A percentile compares a stretch with the other conserved stretches of the same genome.
phyloP scores from a whole-genome alignment of 1,140 invertebrate species.

The Drosophila mauritiana region DNA sequence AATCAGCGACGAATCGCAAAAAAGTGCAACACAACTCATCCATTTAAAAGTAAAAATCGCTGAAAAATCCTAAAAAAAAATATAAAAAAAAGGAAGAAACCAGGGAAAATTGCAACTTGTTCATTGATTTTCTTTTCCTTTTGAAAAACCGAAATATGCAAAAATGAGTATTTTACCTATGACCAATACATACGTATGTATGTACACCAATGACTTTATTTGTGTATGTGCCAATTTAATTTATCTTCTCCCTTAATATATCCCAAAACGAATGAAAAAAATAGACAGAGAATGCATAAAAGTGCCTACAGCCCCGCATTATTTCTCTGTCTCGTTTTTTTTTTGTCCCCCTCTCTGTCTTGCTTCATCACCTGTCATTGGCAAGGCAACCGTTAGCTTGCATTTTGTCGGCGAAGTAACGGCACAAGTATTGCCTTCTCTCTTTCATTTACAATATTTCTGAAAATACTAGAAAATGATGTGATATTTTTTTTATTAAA shows the following conservation, averaged over 20 bases:
- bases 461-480: not conserved
- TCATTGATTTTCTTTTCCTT: conserved; percentile 48
- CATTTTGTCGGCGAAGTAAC: conserved; percentile 16
- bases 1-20: conserved; percentile 41
- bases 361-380: conserved; percentile 15
- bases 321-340: not conserved
- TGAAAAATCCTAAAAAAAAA: conserved; percentile 2
- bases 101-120: conserved; percentile 32
- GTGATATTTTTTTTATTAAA: not conserved
- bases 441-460: not conserved
- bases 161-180: conserved; percentile 24
- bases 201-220: conserved; percentile 26
- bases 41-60: conserved; percentile 32
- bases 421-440: conserved; percentile 18
- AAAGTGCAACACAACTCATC: conserved; percentile 64
- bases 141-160: conserved; percentile 34
- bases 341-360: conserved; percentile 1
- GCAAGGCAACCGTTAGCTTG: conserved; percentile 30
- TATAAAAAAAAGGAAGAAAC: conserved; percentile 5
- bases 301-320: no score
- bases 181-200: not conserved
- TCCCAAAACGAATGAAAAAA: not conserved
- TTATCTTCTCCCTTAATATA: conserved; percentile 7
- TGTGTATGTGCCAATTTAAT: conserved; percentile 25
- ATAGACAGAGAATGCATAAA: no score